These are phyloP conservation scores for Ariopsis seemanni DNA, from an alignment of 2,113 vertebrate species.

Conservation along the genomic window DNA sequence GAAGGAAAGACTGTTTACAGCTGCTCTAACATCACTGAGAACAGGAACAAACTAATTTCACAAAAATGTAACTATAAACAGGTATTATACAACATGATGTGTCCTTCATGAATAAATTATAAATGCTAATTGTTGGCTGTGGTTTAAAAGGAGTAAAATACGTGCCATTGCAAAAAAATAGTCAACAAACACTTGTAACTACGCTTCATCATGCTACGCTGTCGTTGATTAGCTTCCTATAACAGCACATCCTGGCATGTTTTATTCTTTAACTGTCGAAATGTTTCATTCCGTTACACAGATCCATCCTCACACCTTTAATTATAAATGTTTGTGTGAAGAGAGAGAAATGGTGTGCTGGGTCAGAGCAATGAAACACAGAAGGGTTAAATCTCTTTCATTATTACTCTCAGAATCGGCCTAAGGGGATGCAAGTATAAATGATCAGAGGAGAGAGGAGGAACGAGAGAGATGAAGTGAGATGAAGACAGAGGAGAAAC, in stretches of 20 bases:
- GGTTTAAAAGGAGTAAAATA: not conserved
- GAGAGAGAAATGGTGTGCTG: conserved; percentile 20
- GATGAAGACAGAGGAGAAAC: conserved; percentile 49
- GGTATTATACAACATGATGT: not conserved
- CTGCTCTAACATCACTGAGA: not conserved
- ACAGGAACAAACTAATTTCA: not conserved
- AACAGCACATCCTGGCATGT: not conserved
- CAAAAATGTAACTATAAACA: not conserved
- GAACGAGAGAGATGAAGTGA: conserved; percentile 51
- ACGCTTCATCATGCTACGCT: not conserved
- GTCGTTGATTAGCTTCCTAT: no score
- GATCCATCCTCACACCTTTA: not conserved
- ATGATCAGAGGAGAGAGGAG: conserved; percentile 56
- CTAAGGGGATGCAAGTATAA: conserved; percentile 59
- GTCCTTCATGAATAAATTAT: not conserved
- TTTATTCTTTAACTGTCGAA: not conserved
- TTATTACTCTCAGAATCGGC: conserved; percentile 58
- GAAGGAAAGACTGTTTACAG: not conserved
- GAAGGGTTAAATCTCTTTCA: conserved; percentile 63
- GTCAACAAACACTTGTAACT: not conserved
- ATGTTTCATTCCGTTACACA: not conserved
- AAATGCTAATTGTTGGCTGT: not conserved
- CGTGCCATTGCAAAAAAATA: not conserved
- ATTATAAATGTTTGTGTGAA: conserved; percentile 26
- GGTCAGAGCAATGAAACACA: conserved; percentile 52